A percentile compares a stretch with the other conserved stretches of the same genome.
These are phyloP conservation scores for Chlorodrepanis virens DNA, from an alignment of 2,113 vertebrate genomes.

Conservation along the genomic window DNA sequence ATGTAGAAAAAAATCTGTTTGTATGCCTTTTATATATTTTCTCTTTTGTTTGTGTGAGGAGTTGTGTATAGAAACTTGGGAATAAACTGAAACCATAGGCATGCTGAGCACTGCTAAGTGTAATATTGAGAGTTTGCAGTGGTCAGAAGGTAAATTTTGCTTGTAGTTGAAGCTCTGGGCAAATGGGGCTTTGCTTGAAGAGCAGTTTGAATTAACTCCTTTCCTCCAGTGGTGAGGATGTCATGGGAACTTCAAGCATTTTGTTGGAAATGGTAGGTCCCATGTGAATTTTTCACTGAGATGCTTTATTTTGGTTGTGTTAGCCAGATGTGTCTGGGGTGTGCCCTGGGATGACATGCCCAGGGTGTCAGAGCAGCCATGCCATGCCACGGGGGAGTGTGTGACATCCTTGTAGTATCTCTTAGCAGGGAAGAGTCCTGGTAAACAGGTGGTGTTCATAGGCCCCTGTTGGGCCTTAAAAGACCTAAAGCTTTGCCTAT, in stretches of 20 bases:
- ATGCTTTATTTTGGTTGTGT: not conserved
- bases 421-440: not conserved
- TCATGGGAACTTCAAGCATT: not conserved
- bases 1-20: not conserved
- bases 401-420: not conserved
- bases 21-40: not conserved
- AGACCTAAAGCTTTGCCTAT: not conserved
- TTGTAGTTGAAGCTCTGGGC: not conserved
- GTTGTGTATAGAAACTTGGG: not conserved
- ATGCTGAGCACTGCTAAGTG: not conserved
- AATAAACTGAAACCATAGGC: not conserved
- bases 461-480: not conserved
- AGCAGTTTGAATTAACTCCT: not conserved
- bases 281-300: not conserved
- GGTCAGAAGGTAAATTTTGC: not conserved
- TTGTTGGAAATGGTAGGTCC: not conserved
- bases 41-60: not conserved
- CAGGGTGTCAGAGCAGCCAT: rapidly evolving
- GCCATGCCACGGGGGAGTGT: rapidly evolving
- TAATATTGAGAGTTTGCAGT: not conserved
- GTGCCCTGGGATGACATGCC: not conserved
- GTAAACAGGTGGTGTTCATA: not conserved
- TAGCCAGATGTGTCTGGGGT: not conserved
- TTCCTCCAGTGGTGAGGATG: not conserved
- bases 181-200: not conserved